A percentile compares a stretch with the other conserved stretches of the same genome.
Conservation (phyloP, 2,797 vertebrate genomes). For the Anas acuta region DNA sequence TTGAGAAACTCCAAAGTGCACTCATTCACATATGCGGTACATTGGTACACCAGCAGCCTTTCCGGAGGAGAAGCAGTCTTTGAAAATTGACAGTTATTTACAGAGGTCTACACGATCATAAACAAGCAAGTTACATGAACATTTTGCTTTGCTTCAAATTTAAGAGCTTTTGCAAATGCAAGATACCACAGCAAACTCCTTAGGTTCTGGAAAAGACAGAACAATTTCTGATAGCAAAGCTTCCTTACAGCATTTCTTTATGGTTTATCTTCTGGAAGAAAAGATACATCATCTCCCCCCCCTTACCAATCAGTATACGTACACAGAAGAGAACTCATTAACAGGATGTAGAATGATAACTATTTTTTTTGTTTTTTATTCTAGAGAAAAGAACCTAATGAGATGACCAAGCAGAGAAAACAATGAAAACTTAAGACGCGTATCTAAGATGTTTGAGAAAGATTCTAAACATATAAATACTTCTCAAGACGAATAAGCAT, state of each 20-base stretch:
- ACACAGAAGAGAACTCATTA: neutral
- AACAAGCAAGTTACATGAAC: neutral
- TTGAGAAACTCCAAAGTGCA: neutral
- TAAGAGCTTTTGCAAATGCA: neutral
- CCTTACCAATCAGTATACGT: neutral
- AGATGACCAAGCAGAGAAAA: neutral
- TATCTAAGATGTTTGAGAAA: neutral
- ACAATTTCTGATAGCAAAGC: neutral
- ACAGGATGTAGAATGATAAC: neutral
- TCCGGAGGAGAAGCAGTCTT: neutral
- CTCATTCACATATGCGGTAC: neutral
- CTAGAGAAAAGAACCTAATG: neutral
- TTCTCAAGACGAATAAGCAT: neutral
- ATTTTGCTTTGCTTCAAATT: neutral
- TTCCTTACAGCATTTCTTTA: neutral
- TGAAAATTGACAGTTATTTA: neutral
- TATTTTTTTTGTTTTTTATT: neutral
- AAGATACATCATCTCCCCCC: neutral
- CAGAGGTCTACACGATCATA: neutral
- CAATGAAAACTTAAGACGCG: neutral
- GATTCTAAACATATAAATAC: neutral
- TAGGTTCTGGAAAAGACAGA: neutral
- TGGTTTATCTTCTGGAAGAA: neutral
- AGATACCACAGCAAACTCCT: neutral
- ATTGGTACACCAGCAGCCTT: accelerated